These are phyloP conservation scores for Collichthys lucidus DNA, from an alignment of 2,113 vertebrate species.

Conservation along the genomic window DNA sequence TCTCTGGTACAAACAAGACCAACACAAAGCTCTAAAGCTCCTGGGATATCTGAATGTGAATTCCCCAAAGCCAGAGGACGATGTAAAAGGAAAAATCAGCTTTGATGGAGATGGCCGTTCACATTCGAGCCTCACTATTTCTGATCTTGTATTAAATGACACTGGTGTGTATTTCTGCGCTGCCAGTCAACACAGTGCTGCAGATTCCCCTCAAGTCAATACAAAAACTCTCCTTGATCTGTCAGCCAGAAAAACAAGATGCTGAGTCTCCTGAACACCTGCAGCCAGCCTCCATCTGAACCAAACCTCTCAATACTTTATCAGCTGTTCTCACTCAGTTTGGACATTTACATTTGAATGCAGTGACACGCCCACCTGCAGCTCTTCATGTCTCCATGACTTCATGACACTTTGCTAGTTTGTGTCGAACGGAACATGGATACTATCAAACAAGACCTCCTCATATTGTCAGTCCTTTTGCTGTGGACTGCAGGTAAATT, in stretches of 20 bases:
- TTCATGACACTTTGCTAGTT: no score
- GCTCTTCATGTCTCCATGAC: background rate
- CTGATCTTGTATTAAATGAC: conserved; percentile 2
- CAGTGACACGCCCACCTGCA: background rate
- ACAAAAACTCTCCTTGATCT: conserved; percentile 50
- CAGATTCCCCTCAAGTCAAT: background rate
- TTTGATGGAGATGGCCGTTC: conserved; percentile 29
- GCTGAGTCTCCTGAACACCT: conserved; percentile 34
- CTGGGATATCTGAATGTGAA: conserved; percentile 40
- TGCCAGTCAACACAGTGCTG: conserved; percentile 55
- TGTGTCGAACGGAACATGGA: no score
- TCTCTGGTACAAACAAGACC: conserved; percentile 74
- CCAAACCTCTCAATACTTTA: background rate
- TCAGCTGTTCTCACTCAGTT: no score
- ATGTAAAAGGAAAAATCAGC: conserved; percentile 38
- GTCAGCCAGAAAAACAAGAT: background rate
- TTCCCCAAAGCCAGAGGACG: conserved; percentile 6
- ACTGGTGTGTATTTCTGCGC: conserved; percentile 61
- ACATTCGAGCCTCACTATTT: conserved; percentile 13
- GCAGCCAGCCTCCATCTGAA: conserved; percentile 1
- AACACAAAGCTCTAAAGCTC: background rate
- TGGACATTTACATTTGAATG: background rate
- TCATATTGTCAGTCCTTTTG: no score
- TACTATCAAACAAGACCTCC: no score
- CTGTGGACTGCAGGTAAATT: no score